These are phyloP conservation scores for Paradoxurus hermaphroditus DNA, from an alignment of 2,113 vertebrate species.

Conservation along the genomic window DNA sequence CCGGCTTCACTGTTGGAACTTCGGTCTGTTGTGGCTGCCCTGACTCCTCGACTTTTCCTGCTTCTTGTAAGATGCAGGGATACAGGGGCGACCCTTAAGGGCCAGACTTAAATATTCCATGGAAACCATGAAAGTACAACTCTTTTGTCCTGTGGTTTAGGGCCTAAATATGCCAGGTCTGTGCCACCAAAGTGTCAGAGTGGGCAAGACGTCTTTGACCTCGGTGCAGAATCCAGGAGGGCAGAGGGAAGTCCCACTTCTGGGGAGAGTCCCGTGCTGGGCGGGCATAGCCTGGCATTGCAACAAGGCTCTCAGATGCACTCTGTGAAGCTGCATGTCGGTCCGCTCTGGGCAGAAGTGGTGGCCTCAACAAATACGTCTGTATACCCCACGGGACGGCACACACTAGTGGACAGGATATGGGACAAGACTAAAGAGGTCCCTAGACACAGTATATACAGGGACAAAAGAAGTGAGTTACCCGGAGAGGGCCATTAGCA, in stretches of 20 bases:
- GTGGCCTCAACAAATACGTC: neutral
- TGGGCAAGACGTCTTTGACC: neutral
- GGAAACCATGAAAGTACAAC: neutral
- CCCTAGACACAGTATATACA: neutral
- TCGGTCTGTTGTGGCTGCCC: neutral
- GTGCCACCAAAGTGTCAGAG: neutral
- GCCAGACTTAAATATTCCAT: neutral
- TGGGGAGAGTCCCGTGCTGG: neutral
- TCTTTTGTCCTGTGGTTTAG: neutral
- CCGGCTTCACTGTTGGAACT: neutral
- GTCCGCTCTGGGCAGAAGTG: neutral
- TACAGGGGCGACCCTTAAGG: neutral
- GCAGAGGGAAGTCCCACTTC: neutral
- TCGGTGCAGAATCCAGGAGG: neutral
- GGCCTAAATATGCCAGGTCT: neutral
- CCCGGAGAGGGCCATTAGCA: neutral
- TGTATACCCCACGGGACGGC: neutral
- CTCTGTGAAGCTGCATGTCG: neutral
- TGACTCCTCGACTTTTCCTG: neutral
- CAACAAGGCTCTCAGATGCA: rapidly evolving
- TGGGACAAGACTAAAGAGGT: neutral
- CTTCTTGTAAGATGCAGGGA: neutral
- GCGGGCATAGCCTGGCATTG: neutral
- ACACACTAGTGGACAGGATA: neutral
- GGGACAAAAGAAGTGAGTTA: neutral